Evolutionary conservation across 2,888 invertebrate genomes (phyloP), one percentile per base, ranked within the genome.

Genomic region (Meta bourneti): DNA sequence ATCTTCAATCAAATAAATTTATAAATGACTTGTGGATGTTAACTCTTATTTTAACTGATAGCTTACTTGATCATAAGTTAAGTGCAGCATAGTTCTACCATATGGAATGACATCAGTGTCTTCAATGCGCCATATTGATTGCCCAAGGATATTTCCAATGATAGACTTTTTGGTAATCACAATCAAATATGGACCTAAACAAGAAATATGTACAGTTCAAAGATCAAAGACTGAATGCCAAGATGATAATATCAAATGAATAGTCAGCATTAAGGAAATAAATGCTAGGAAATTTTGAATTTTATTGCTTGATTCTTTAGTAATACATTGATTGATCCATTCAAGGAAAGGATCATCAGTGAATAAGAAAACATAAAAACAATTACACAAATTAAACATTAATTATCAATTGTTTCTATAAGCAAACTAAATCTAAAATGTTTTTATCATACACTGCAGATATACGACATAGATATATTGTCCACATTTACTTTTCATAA

Each of bases 111-210:
- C 83, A 51, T 94, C 94, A n/a, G 93, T 96, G 81, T 97, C 97
- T 0, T 97, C 97, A 93, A 98, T 95, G 94, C 97, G 96, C 96
- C 97, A 98, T 94, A 98, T 96, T 20, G 97, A 96, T 94, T 97
- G 97, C 0, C 97, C 97, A 94, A 97, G 97, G 87, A 98, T 96
- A 93, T 97, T 97, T 48, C 99, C 99, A 70, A 98, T 96, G 95
- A 97, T 96, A 95, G 97, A 96, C 92, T 98, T 96, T 94, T 97
- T 97, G 48, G 98, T 98, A 93, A 98, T 98, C 13, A 99, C 97
- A 92, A 99, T 96, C 91, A 99, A 95, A 95, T 99, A 98, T 83
- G 97, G 96, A 82, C 98, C 98, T 95, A 19, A 61, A 78, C 16
- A 78, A n/a, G 7, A 78, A 78, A 78, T 52, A 71, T 80, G 52